Percentiles rank a stretch among this genome's conserved stretches.
Evolutionary conservation across 2,797 vertebrate species (phyloP).

Genomic region (Bradypodion ventrale): DNA sequence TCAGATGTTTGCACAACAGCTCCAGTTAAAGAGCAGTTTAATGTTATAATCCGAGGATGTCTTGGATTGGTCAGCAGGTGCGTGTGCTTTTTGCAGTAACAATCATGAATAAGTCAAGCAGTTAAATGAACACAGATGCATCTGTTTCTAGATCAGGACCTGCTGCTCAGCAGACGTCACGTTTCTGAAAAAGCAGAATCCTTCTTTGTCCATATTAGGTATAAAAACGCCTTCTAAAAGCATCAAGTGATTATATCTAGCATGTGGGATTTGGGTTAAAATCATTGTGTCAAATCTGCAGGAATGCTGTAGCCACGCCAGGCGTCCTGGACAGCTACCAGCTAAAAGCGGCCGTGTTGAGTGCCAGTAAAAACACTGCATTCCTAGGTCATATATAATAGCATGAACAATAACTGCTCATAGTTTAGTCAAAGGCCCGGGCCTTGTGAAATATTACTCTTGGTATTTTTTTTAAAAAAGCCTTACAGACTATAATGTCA

Average conservation of each 20-base stretch:
- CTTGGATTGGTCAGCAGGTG: constrained; percentile 73
- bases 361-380: constrained; percentile 83
- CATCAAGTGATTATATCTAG: constrained; percentile 96
- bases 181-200: constrained; percentile 81
- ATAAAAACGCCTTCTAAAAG: constrained; percentile 88
- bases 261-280: constrained; percentile 95
- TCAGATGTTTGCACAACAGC: background rate
- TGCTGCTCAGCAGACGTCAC: constrained; percentile 78
- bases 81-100: constrained; percentile 60
- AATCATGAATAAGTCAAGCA: constrained; percentile 55
- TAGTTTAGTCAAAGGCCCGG: constrained; percentile 57
- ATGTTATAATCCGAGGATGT: constrained; percentile 42
- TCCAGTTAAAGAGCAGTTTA: constrained; percentile 24
- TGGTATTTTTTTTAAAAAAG: constrained; percentile 16
- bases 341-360: constrained; percentile 79
- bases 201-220: constrained; percentile 98
- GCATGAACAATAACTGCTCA: constrained; percentile 71
- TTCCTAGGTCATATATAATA: constrained; percentile 80
- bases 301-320: constrained; percentile 90
- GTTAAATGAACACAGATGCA: constrained; percentile 80
- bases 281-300: constrained; percentile 86
- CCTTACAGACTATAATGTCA: constrained; percentile 31
- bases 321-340: constrained; percentile 85
- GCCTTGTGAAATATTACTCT: constrained; percentile 49
- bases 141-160: constrained; percentile 78